Conservation (phyloP, 2,888 invertebrate species). For the Loripinus fragilis region DNA sequence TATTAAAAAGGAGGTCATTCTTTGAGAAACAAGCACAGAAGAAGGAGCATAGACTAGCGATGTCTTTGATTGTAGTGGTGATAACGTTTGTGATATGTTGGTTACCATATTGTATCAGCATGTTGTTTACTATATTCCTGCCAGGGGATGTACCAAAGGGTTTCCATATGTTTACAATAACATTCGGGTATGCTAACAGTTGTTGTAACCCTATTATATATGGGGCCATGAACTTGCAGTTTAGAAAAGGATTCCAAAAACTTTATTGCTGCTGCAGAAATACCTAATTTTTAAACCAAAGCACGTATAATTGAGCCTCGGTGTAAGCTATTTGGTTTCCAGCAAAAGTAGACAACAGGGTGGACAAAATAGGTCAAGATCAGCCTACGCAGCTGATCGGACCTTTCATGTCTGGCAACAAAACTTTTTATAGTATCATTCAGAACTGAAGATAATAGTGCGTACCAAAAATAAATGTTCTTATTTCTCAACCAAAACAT, state of each 20-base stretch:
- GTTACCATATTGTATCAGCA: slow-evolving; percentile 79
- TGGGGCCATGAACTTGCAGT: slow-evolving; percentile 76
- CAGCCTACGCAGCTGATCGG: too few species aligned
- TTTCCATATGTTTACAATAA: slow-evolving; percentile 73
- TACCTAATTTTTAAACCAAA: too few species aligned
- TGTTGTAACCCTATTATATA: slow-evolving; percentile 78
- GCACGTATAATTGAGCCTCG: too few species aligned
- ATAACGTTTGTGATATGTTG: slow-evolving; percentile 76
- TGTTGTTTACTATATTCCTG: slow-evolving; percentile 73
- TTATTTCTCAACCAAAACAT: too few species aligned
- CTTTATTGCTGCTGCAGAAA: slow-evolving; percentile 55
- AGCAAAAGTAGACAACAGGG: too few species aligned
- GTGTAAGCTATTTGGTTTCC: too few species aligned
- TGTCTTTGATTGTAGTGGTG: slow-evolving; percentile 73
- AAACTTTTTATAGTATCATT: too few species aligned
- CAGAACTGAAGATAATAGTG: too few species aligned
- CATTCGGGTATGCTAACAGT: slow-evolving; percentile 78
- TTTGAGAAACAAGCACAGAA: not conserved
- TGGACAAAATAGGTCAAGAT: too few species aligned
- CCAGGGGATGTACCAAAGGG: slow-evolving; percentile 50
- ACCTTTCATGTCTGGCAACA: too few species aligned
- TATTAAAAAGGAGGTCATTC: not conserved
- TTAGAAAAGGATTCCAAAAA: slow-evolving; percentile 67
- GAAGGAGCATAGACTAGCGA: slow-evolving; percentile 71
- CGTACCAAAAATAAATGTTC: too few species aligned